Evolutionary conservation across 2,888 invertebrate genomes (phyloP).

Genomic region (Endomychus coccineus): DNA sequence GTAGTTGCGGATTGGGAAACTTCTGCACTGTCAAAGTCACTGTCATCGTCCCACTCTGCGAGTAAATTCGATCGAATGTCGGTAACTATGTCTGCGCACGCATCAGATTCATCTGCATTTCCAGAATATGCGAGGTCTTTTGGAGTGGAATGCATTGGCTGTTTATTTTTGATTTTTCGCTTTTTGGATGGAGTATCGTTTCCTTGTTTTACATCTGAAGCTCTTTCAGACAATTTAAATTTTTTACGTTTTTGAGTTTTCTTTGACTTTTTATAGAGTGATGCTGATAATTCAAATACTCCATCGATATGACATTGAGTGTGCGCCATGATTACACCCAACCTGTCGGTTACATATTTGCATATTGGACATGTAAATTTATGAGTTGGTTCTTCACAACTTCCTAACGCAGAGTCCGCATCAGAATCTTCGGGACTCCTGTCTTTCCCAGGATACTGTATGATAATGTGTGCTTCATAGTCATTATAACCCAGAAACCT

Average conservation of each 20-base stretch:
- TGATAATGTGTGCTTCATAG: constrained; percentile 58
- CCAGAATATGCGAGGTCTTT: too few relatives aligned
- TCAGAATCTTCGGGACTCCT: constrained; percentile 26
- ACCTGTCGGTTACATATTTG: constrained; percentile 55
- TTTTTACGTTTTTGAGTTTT: constrained; percentile 18
- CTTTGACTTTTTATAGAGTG: constrained; percentile 9
- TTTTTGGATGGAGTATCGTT: too few relatives aligned
- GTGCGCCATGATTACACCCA: constrained; percentile 68
- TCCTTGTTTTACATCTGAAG: too few relatives aligned
- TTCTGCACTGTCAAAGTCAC: constrained; percentile 38
- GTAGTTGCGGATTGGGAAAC: constrained; percentile 5
- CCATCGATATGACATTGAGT: constrained; percentile 58
- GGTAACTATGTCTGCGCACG: constrained; percentile 49
- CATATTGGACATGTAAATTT: constrained; percentile 28
- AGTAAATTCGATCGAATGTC: constrained; percentile 63
- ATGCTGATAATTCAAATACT: constrained; percentile 33
- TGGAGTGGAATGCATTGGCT: too few relatives aligned
- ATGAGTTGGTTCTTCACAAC: constrained; percentile 21
- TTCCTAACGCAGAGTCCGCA: constrained; percentile 9
- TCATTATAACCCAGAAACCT: constrained; percentile 44
- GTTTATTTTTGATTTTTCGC: too few relatives aligned
- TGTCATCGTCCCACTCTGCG: constrained; percentile 75
- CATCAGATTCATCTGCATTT: too few relatives aligned
- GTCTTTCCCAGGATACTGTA: constrained; percentile 49
- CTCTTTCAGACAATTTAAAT: too few relatives aligned